A percentile compares a stretch with the other conserved stretches of the same genome.
These are phyloP conservation scores for Nemoura dubitans DNA, from an alignment of 2,888 invertebrate species.

Conservation along the genomic window DNA sequence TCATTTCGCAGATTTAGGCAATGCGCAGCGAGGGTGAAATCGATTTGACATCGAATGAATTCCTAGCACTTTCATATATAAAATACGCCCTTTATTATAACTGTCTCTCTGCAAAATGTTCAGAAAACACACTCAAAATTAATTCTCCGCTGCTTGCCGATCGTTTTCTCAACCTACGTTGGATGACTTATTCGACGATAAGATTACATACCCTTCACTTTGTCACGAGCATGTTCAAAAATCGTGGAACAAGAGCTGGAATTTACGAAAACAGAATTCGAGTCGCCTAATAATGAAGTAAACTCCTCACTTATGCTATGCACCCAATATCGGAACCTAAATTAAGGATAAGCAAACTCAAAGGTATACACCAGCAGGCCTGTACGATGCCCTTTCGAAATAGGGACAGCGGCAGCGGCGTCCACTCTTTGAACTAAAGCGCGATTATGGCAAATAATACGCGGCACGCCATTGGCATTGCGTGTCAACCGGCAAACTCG, in stretches of 20 bases:
- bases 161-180: background rate
- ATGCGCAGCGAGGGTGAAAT: background rate
- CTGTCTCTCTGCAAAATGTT: too few species aligned
- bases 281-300: too few species aligned
- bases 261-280: too few species aligned
- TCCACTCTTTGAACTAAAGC: background rate
- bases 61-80: background rate
- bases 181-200: background rate
- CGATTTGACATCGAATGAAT: background rate
- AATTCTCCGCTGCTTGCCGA: background rate
- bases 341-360: too few species aligned
- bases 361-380: too few species aligned
- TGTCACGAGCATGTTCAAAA: background rate
- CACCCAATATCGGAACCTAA: too few species aligned
- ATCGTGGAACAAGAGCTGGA: too few species aligned
- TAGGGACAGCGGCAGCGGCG: background rate
- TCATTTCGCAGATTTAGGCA: slow-evolving; percentile 29
- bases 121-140: too few species aligned
- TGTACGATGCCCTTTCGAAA: too few species aligned
- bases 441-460: background rate
- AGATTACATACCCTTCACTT: background rate
- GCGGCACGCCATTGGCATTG: background rate
- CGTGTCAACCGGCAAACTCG: background rate
- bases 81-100: background rate
- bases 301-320: too few species aligned